Evolutionary conservation across 2,888 invertebrate genomes (phyloP), one percentile per base, ranked within the genome.

Genomic region (Taenaris catops): DNA sequence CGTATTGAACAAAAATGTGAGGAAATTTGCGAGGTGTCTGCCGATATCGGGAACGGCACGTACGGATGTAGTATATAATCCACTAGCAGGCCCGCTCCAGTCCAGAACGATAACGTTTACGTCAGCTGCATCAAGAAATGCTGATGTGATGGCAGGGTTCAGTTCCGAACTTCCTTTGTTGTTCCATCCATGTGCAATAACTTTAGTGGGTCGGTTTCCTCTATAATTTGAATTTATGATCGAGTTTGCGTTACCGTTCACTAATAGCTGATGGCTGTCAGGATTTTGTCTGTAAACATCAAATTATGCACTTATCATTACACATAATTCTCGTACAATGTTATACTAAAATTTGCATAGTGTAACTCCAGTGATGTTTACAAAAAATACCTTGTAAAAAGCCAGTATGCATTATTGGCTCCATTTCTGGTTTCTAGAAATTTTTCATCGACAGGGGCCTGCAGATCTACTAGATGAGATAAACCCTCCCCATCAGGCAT

Each of bases 71-170:
- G 17, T 36, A 41, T 76, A 74, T 11, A 32, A 17, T 1, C 46
- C 24, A 35, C 53, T 61, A 4, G 74, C 72, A 0, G 63, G 49
- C 1, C 36, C 19, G 0, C 60, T 47, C 78, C 78, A 78, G 43
- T 76, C 78, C 0, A 78, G 58, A 3, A 75, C 69, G 11, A 78
- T 75, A 1, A 78, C 68, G 34, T 78, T 78, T 12, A 44, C 44
- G 19, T 55, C 53, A 8, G 38, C 44, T 1, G 54, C 55, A 0
- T 46, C 49, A 17, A 74, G 46, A 42, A 57, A 62, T 1, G 69
- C 71, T 46, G 58, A 38, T 1, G 52, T 58, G n/a, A 68, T 51
- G 11, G 49, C 27, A 2, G 42, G 46, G 35, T 62, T 64, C 25
- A 60, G 40, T 1, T 33, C 36, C 1, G 55, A 51, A 35, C 51